phyloP scores from a whole-genome alignment of 2,797 vertebrate species.

The Hozukius guyotensis region DNA sequence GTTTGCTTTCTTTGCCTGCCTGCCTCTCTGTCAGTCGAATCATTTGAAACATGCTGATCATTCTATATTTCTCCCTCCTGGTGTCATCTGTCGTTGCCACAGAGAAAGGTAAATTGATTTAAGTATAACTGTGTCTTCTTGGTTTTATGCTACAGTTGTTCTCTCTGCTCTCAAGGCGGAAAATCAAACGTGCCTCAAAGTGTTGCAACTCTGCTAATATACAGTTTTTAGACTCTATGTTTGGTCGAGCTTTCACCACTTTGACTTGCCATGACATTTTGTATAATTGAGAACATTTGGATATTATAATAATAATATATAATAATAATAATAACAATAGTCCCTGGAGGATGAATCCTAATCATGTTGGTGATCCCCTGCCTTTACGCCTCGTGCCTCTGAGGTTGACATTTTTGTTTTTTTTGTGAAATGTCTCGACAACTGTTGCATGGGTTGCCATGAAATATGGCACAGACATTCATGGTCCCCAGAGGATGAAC shows the following conservation, averaged over 20 bases:
- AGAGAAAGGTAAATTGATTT: conserved; percentile 72
- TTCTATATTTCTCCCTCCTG: conserved; percentile 63
- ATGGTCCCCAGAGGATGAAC: background rate
- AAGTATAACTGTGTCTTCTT: background rate
- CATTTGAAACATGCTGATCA: conserved; percentile 54
- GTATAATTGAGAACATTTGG: background rate
- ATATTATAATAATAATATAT: too few species aligned
- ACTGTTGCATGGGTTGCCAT: fast-evolving
- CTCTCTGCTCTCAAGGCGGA: background rate
- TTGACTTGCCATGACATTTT: background rate
- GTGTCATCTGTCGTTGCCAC: conserved; percentile 51
- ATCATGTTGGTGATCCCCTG: background rate
- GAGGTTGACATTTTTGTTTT: background rate
- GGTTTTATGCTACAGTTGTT: background rate
- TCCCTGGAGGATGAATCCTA: background rate
- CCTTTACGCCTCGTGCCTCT: background rate
- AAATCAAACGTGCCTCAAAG: background rate
- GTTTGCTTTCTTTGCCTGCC: background rate
- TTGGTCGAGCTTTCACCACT: background rate
- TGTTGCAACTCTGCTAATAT: background rate
- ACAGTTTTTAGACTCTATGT: background rate
- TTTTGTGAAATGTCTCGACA: too few species aligned
- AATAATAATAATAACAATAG: too few species aligned
- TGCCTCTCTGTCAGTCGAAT: background rate
- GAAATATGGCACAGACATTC: too few species aligned